Evolutionary conservation across 2,888 invertebrate genomes (phyloP).

Genomic region (Callosobruchus maculatus): DNA sequence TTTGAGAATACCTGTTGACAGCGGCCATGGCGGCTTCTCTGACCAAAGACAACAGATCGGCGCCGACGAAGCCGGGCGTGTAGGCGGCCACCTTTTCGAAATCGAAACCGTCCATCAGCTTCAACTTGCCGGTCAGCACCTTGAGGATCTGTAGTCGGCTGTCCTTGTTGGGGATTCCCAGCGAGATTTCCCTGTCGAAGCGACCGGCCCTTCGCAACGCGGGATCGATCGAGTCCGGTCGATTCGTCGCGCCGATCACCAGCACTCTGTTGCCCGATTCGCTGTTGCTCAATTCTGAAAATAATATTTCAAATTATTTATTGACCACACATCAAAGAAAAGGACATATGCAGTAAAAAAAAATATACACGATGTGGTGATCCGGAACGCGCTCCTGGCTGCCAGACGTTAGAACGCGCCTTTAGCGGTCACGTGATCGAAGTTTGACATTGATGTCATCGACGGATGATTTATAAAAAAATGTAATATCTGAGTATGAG

Average conservation of each 20-base stretch:
- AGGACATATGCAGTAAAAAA: too few relatives aligned
- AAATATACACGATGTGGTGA: too few relatives aligned
- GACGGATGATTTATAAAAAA: too few relatives aligned
- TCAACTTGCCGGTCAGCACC: slow-evolving; percentile 67
- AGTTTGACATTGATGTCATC: too few relatives aligned
- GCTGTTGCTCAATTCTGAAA: slow-evolving; percentile 50
- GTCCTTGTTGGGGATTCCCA: slow-evolving; percentile 88
- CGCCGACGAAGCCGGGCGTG: slow-evolving; percentile 96
- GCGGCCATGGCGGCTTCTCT: slow-evolving; percentile 87
- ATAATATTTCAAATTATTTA: too few relatives aligned
- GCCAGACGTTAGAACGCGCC: too few relatives aligned
- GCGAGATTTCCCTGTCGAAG: slow-evolving; percentile 88
- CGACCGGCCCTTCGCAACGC: slow-evolving; percentile 87
- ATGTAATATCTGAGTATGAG: too few relatives aligned
- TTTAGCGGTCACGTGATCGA: too few relatives aligned
- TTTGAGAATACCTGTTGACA: slow-evolving; percentile 52
- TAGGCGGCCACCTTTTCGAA: slow-evolving; percentile 71
- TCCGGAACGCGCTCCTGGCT: too few relatives aligned
- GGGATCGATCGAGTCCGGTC: slow-evolving; percentile 89
- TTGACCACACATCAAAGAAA: too few relatives aligned
- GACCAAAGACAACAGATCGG: slow-evolving; percentile 82
- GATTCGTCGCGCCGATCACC: slow-evolving; percentile 93
- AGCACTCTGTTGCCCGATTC: slow-evolving; percentile 63
- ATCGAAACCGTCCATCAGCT: slow-evolving; percentile 67
- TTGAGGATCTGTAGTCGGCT: slow-evolving; percentile 77